A percentile compares a stretch with the other conserved stretches of the same genome.
These are phyloP conservation scores for Polylopha cassiicola DNA, from an alignment of 2,888 invertebrate species.

Conservation along the genomic window DNA sequence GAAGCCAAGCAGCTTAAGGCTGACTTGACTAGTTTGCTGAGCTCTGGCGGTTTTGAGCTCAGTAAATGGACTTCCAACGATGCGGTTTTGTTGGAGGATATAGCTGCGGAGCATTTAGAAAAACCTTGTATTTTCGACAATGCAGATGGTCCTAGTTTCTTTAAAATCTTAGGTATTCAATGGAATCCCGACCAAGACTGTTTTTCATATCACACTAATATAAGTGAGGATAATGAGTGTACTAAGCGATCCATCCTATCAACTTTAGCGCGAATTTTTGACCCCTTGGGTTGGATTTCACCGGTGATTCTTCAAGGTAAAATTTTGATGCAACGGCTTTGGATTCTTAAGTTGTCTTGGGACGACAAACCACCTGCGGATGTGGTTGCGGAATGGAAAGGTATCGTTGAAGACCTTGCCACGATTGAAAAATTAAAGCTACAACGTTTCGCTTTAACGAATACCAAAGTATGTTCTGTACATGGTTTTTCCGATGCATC, in stretches of 20 bases:
- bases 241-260: neutral
- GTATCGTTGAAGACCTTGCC: neutral
- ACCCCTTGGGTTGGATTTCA: neutral
- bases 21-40: neutral
- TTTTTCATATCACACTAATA: neutral
- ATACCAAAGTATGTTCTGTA: neutral
- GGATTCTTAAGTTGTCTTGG: neutral
- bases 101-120: neutral
- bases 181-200: neutral
- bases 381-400: neutral
- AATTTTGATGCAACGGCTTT: neutral
- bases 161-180: neutral
- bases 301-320: neutral
- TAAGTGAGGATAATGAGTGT: neutral
- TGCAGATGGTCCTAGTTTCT: neutral
- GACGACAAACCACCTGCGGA: neutral
- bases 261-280: constrained; percentile 1
- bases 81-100: neutral
- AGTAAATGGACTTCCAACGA: constrained; percentile 3
- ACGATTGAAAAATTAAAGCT: neutral
- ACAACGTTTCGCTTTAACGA: neutral
- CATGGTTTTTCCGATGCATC: constrained; percentile 10
- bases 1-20: neutral
- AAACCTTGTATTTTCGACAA: neutral
- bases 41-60: constrained; percentile 4